Conservation (phyloP, 2,888 invertebrate genomes). For the Papilio gigon region DNA sequence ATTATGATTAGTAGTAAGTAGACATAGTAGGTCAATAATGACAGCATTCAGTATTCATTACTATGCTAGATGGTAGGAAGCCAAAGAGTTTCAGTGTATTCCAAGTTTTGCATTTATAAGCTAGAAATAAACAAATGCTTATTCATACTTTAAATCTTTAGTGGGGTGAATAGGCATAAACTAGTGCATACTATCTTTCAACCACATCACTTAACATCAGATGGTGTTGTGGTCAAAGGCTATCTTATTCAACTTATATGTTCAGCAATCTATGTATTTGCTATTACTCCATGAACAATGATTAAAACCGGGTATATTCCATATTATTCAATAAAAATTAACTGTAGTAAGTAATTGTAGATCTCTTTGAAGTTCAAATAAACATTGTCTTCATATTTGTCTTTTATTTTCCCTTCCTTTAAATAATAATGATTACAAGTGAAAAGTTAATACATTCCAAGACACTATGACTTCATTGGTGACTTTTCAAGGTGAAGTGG, state of each 20-base stretch:
- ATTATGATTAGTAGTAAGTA: not conserved
- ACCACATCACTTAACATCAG: no score
- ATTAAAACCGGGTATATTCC: not conserved
- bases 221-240: no score
- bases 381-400: not conserved
- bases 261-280: not conserved
- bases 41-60: not conserved
- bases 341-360: not conserved
- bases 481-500: not conserved
- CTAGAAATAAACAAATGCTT: not conserved
- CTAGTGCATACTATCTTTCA: no score
- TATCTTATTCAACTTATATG: not conserved
- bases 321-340: not conserved
- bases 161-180: no score
- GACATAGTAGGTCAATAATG: constrained; percentile 9
- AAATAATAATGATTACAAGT: not conserved
- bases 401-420: not conserved
- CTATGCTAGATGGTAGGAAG: not conserved
- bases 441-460: not conserved
- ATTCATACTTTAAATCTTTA: no score
- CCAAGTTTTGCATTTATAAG: constrained; percentile 5
- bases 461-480: not conserved
- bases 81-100: constrained; percentile 8
- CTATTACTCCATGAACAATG: not conserved
- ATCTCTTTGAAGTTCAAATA: constrained; percentile 7